These are phyloP conservation scores for Myotis yumanensis DNA, from an alignment of 2,113 vertebrate species.

Conservation along the genomic window DNA sequence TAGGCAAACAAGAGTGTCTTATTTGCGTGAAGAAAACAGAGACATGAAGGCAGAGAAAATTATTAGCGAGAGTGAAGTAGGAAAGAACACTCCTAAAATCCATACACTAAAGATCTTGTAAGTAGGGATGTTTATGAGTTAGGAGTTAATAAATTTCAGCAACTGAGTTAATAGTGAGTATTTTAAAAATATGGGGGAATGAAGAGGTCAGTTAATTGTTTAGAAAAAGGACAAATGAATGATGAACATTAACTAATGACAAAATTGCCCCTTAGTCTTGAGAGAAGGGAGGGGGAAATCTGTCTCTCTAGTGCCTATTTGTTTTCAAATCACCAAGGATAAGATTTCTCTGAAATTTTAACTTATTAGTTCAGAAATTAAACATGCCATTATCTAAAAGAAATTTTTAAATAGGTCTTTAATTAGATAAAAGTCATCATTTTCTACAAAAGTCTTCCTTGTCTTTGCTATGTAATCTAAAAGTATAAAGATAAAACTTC, in stretches of 20 bases:
- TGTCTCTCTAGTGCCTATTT: background rate
- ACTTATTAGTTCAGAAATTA: slow-evolving; percentile 32
- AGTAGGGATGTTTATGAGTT: background rate
- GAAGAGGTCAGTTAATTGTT: background rate
- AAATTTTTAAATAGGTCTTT: background rate
- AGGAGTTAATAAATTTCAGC: background rate
- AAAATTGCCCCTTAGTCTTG: background rate
- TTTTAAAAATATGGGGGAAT: background rate
- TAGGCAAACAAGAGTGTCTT: background rate
- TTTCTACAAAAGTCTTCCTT: slow-evolving; percentile 13
- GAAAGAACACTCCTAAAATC: background rate
- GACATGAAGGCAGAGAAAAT: background rate
- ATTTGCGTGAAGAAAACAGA: background rate
- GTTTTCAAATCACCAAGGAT: slow-evolving; percentile 21
- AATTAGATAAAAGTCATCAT: background rate
- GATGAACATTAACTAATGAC: background rate
- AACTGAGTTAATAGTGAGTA: background rate
- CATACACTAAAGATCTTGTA: background rate
- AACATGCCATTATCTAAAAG: background rate
- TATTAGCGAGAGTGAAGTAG: background rate
- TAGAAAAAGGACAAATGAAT: background rate
- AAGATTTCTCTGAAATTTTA: slow-evolving; percentile 23
- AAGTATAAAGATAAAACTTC: background rate
- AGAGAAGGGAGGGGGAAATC: background rate
- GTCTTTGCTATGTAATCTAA: background rate